phyloP scores from a whole-genome alignment of 2,797 vertebrate genomes.

The Myotis findleyi region DNA sequence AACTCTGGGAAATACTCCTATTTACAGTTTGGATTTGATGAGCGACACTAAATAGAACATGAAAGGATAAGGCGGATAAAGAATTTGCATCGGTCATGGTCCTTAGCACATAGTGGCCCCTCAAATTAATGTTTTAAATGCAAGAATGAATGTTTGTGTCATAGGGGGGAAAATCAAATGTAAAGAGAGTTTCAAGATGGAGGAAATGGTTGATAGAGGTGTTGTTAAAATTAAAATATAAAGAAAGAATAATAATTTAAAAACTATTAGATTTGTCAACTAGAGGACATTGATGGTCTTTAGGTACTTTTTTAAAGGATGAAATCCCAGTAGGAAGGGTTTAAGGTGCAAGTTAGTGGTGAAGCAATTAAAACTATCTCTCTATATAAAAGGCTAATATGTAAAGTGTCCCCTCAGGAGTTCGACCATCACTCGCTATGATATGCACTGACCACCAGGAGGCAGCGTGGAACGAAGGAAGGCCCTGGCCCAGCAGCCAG shows the following conservation, averaged over 20 bases:
- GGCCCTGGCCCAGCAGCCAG: too few species aligned
- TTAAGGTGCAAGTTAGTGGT: neutral
- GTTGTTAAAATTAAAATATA: neutral
- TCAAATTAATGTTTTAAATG: neutral
- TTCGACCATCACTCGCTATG: too few species aligned
- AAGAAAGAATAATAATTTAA: neutral
- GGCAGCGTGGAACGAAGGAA: too few species aligned
- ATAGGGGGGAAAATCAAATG: neutral
- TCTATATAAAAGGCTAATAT: too few species aligned
- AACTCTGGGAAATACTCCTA: neutral
- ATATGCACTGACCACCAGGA: too few species aligned
- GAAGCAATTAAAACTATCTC: neutral
- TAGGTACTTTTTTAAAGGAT: neutral
- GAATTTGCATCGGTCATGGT: neutral
- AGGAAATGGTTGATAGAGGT: neutral
- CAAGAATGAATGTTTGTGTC: neutral
- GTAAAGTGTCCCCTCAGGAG: too few species aligned
- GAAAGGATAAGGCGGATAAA: neutral
- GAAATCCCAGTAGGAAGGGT: neutral
- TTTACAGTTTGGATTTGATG: neutral
- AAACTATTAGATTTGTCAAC: neutral
- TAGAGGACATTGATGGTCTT: neutral
- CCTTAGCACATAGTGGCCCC: too few species aligned
- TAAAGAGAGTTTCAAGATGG: neutral
- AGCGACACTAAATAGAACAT: neutral